Percentiles rank a stretch among this genome's conserved stretches.
Conservation (phyloP, 1,140 invertebrate species). For the Leptopilina clavipes region DNA sequence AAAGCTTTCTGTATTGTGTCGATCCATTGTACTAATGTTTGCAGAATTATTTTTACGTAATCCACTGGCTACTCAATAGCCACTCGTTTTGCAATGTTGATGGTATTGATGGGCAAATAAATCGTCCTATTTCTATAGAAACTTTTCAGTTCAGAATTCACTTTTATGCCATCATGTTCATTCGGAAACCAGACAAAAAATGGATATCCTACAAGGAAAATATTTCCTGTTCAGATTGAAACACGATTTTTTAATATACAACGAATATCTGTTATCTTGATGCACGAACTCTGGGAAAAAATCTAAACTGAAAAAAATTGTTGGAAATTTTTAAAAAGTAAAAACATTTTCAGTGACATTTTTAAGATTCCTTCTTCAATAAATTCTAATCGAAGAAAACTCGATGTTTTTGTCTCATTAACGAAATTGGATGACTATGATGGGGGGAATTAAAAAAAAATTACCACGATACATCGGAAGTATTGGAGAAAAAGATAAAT, state of each 20-base stretch:
- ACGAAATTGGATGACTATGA: neutral
- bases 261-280: too few species aligned
- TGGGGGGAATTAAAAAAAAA: neutral
- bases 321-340: too few species aligned
- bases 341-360: too few species aligned
- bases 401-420: too few species aligned
- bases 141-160: constrained; percentile 12
- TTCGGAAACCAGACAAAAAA: neutral
- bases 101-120: constrained; percentile 31
- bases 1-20: constrained; percentile 48
- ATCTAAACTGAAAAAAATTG: too few species aligned
- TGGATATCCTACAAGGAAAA: constrained; percentile 16
- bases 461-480: neutral
- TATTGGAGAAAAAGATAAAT: constrained; percentile 50
- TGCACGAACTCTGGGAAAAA: too few species aligned
- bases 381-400: too few species aligned
- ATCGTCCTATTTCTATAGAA: constrained; percentile 26
- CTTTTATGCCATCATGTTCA: neutral
- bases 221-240: neutral
- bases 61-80: constrained; percentile 20
- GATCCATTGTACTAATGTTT: constrained; percentile 45
- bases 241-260: neutral
- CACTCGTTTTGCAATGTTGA: constrained; percentile 8
- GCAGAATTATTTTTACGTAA: constrained; percentile 26
- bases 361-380: too few species aligned